Conservation (phyloP, 2,797 vertebrate genomes). For the Miichthys miiuy region DNA sequence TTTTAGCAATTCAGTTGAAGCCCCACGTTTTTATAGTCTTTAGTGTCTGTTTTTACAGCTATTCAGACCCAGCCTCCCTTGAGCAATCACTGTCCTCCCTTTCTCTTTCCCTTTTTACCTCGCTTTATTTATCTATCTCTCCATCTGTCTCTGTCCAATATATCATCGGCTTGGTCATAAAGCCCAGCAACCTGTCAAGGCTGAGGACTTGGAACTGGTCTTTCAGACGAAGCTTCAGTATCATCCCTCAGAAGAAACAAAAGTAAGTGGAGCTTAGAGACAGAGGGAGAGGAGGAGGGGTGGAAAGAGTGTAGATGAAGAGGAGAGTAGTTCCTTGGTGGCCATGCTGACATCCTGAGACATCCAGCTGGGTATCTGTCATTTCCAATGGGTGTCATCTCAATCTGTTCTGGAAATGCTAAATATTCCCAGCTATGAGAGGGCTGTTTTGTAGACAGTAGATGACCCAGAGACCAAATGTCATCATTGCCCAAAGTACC, state of each 20-base stretch:
- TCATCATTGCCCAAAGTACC: background rate
- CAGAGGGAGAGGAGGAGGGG: slow-evolving; percentile 3
- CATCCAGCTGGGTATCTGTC: slow-evolving; percentile 66
- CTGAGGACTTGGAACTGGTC: slow-evolving; percentile 53
- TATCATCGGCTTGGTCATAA: slow-evolving; percentile 63
- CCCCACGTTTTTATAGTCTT: slow-evolving; percentile 51
- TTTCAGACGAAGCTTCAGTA: slow-evolving; percentile 29
- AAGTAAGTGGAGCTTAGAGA: slow-evolving; percentile 33
- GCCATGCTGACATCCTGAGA: slow-evolving; percentile 53
- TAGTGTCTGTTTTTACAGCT: slow-evolving; percentile 67
- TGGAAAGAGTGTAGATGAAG: slow-evolving; percentile 6
- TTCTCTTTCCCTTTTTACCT: slow-evolving; percentile 38
- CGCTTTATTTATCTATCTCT: slow-evolving; percentile 49
- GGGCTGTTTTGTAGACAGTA: slow-evolving; percentile 18
- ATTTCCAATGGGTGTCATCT: slow-evolving; percentile 64
- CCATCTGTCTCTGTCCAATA: slow-evolving; percentile 61
- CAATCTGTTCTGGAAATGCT: slow-evolving; percentile 46
- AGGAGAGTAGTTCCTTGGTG: slow-evolving; percentile 31
- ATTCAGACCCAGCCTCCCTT: slow-evolving; percentile 54
- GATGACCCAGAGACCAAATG: slow-evolving; percentile 28
- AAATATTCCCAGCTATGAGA: slow-evolving; percentile 34
- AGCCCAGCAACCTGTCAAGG: slow-evolving; percentile 53
- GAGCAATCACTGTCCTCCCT: slow-evolving; percentile 61
- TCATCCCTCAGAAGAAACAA: slow-evolving; percentile 35
- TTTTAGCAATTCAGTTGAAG: slow-evolving; percentile 65